Evolutionary conservation across 2,113 vertebrate species (phyloP).

Genomic region (Takifugu bimaculatus): DNA sequence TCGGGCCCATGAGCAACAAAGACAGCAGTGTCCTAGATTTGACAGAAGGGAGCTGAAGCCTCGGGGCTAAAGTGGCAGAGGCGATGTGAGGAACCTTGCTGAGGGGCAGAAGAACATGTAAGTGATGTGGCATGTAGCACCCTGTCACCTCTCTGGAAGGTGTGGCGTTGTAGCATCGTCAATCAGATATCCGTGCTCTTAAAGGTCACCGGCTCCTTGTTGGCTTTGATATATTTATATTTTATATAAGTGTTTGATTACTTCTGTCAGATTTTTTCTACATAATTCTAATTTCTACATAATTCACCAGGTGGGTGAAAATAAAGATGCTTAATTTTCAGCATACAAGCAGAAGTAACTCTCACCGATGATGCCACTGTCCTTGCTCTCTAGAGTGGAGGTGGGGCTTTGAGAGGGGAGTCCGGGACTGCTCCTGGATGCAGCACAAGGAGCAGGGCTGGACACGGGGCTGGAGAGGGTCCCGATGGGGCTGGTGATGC

Average conservation of each 20-base stretch:
- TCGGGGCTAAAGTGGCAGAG: conserved; percentile 60
- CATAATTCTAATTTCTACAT: no score
- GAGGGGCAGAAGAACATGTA: conserved; percentile 24
- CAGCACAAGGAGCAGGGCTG: conserved; percentile 80
- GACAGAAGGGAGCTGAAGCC: conserved; percentile 64
- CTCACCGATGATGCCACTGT: conserved; percentile 98
- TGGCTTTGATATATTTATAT: background rate
- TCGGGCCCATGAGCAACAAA: conserved; percentile 73
- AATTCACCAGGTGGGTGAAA: no score
- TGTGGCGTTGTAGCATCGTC: conserved; percentile 8
- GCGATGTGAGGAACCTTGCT: conserved; percentile 31
- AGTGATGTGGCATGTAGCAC: conserved; percentile 16
- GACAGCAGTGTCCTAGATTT: conserved; percentile 76
- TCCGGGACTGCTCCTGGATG: conserved; percentile 77
- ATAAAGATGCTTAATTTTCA: background rate
- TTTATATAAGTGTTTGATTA: background rate
- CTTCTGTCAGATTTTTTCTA: no score
- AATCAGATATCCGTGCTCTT: conserved; percentile 1
- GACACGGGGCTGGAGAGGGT: conserved; percentile 86
- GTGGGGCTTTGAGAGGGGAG: conserved; percentile 88
- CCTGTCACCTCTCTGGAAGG: conserved; percentile 1
- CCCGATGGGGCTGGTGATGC: conserved; percentile 76
- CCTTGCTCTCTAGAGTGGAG: conserved; percentile 97
- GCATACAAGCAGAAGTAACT: conserved; percentile 2
- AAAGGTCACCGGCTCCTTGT: background rate